phyloP scores from a whole-genome alignment of 2,113 vertebrate genomes.

The Tyto alba region DNA sequence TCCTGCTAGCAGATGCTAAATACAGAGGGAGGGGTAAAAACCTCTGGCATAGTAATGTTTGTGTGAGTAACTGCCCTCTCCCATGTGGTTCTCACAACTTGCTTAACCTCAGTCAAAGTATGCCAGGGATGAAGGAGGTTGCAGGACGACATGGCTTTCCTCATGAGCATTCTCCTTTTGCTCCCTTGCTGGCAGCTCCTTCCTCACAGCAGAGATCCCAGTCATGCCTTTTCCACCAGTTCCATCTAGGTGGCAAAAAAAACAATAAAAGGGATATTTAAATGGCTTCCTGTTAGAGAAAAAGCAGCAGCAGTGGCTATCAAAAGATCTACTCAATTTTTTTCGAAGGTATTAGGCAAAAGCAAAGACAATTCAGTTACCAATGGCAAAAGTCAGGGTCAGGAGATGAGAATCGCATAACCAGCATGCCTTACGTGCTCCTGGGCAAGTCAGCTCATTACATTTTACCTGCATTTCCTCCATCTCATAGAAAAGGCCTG shows the following conservation, averaged over 20 bases:
- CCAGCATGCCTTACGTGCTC: background rate
- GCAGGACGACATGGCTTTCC: background rate
- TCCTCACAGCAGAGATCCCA: background rate
- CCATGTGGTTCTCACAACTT: background rate
- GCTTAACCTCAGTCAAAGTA: background rate
- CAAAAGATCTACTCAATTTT: background rate
- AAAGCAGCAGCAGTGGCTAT: background rate
- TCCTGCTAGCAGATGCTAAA: background rate
- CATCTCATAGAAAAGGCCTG: background rate
- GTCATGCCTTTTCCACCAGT: rapidly evolving
- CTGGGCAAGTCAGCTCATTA: background rate
- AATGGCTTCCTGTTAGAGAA: background rate
- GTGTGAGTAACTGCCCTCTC: background rate
- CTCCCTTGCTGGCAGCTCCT: background rate
- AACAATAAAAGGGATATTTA: background rate
- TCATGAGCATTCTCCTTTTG: background rate
- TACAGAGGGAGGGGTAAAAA: background rate
- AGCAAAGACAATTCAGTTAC: background rate
- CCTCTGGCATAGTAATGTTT: background rate
- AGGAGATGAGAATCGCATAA: background rate
- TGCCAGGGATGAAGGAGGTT: background rate
- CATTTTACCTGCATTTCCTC: background rate
- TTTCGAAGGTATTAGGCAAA: background rate
- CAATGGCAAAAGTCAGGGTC: background rate
- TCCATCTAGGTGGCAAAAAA: background rate